Evolutionary conservation across 2,113 vertebrate species (phyloP).

Genomic region (Atherinomorus stipes): DNA sequence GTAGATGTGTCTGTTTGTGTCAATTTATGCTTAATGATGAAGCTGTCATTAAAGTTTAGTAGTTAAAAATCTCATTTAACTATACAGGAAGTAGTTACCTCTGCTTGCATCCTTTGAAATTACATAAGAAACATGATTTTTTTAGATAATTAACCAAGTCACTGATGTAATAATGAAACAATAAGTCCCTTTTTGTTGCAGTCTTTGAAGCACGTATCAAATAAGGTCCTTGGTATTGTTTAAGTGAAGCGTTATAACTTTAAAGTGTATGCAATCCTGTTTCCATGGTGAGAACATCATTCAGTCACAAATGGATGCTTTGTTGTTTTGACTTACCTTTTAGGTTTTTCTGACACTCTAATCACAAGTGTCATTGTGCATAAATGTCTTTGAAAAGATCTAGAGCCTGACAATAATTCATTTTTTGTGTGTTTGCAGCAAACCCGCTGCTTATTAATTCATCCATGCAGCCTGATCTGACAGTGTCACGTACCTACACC

Average conservation of each 20-base stretch:
- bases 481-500: slow-evolving; percentile 93
- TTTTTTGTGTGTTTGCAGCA: slow-evolving; percentile 79
- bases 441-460: slow-evolving; percentile 95
- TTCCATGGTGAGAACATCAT: slow-evolving; percentile 22
- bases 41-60: background rate
- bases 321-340: slow-evolving; percentile 10
- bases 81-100: too few species aligned
- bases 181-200: background rate
- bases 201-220: background rate
- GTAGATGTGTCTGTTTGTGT: background rate
- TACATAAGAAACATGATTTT: too few species aligned
- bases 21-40: background rate
- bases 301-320: background rate
- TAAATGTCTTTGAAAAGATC: slow-evolving; percentile 3
- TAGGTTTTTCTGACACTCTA: background rate
- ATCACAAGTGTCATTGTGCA: slow-evolving; percentile 5
- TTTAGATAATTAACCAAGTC: too few species aligned
- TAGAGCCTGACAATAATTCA: slow-evolving; percentile 14
- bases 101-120: too few species aligned
- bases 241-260: slow-evolving; percentile 2
- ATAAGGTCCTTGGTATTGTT: background rate
- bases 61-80: too few species aligned
- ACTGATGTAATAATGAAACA: too few species aligned
- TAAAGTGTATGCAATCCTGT: background rate
- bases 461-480: slow-evolving; percentile 92